Base-by-base conservation (phyloP, 2,888 invertebrate genomes). In the Chloromyia formosa region DNA sequence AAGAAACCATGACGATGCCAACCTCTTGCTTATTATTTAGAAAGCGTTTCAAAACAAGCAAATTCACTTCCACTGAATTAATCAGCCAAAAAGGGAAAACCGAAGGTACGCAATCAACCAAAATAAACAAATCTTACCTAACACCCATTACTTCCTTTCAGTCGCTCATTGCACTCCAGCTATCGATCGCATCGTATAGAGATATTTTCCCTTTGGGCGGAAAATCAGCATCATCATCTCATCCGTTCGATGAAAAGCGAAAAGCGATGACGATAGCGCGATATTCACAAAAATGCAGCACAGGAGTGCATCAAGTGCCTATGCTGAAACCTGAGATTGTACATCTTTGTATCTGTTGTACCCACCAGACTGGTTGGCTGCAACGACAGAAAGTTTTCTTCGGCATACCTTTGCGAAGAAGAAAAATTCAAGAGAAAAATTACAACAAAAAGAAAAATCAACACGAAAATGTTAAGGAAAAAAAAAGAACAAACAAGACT, bases 301-400 rank as follows among this genome's bases (percentile, higher is more conserved):
- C 7, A 7, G 3, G 23, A 60, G 60, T 23, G 23, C 60, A 60
- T 60, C 62, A 35, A 18, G 62, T 62, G 12, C 62, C 35, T n/a
- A n/a, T n/a, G n/a, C n/a, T n/a, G n/a, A 23, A 9, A 49, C 10
- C 7, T 35, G 27, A 2, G 7, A 35, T 2, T 35, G 27, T 35
- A 35, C 27, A 35, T 35, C 27, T 35, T 35, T 7, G 27, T 35
- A 35, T 35, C 7, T 35, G 27, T 35, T 35, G 27, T 49, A 62
- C 62, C 40, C 3, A 16, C 62, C 40, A 62, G 62, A 62, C 35
- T 40, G 62, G 62, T 62, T 62, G 62, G 62, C 60, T 23, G 27
- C 60, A 23, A 7, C 27, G 22, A 23, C 23, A 60, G 49, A 49
- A 49, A 49, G 49, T 49, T 49, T 49, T 49, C 49, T 49, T 35